Evolutionary conservation across 2,888 invertebrate species (phyloP), one percentile per base, ranked within the genome.

Genomic region (Heliconius cydno): DNA sequence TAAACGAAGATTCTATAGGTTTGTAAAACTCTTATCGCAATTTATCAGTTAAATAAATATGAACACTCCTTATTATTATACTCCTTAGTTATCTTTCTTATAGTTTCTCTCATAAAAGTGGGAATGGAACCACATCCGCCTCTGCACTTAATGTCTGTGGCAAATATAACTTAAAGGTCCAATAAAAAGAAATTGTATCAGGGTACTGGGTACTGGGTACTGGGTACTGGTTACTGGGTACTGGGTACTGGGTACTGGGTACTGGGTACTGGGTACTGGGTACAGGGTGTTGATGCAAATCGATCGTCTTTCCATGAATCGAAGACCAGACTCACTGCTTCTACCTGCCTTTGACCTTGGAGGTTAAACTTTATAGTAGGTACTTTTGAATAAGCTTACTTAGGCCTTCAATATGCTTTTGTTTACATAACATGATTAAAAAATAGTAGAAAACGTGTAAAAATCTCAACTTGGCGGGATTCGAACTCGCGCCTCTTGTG

Each of bases 291-390:
- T 72, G 2, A 30, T 52, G 46, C 19, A 30, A 46, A 72, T 72
- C 52, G 72, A 72, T 71, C 46, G 52, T 72, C 3, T 52, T 72
- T 72, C 72, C 72, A 19, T 10, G 72, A 72, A 72, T 15, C 70
- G 46, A 15, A 34, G 9, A 46, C 4, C 72, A 52, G 46, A 72
- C 25, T 57, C 19, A 25, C 30, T 22, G n/a, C 68, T n/a, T 13
- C 19, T 38, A 5, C 10, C 68, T 28, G 30, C 10, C 72, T 57
- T 72, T 72, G 72, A 72, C 72, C 72, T 72, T 57, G 6, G 46
- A 25, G 15, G 30, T 30, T 72, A 72, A 72, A 22, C 52, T 72
- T 28, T n/a, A 13, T 15, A 13, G n/a, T 41, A 41, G 41, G 41
- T n/a, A 38, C 68, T 68, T 41, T 38, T 38, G n/a, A 25, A 38